Base-by-base conservation (phyloP, 2,113 vertebrate species). In the Leuciscus idus region DNA sequence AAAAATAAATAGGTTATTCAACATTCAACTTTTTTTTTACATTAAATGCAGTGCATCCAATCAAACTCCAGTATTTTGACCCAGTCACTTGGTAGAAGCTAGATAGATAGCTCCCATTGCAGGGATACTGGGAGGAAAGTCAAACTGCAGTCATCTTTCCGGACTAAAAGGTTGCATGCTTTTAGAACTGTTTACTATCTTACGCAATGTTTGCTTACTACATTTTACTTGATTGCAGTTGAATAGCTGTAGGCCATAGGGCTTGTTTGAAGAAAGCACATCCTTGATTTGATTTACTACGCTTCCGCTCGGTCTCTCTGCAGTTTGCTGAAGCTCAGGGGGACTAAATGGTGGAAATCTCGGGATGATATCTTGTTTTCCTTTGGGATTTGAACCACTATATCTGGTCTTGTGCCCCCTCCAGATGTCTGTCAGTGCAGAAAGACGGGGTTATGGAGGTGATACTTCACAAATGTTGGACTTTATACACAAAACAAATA, bases 331-430 rank as follows among this genome's bases (percentile, higher is more conserved):
- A 72, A 57, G 79, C 55, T 78, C 19, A 30, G 15, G 50, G 23
- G 43, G 70, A 28, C 15, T 23, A 28, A 28, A 33, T 19, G 85
- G 50, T 73, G n/a, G 55, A 61, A 62, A 30, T 50, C 46, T 84
- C 59, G 68, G n/a, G 81, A 87, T 46, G 39, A 68, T 85, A 70
- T 64, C 75, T 52, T 43, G 46, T 90, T 86, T 88, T 68, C 84
- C 70, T 88, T 81, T 64, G 57, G 57, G 76, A 86, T 85, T 82
- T 4, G 15, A 36, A 64, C 36, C 15, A 15, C 46, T 81, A 80
- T 88, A 73, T 89, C 64, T 85, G 17, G 21, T 36, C 36, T 78
- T 87, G 21, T 46, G 68, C 55, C 73, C 74, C 12, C 52, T 50
- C 26, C 81, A 83, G 52, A 77, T 72, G 59, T 84, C 70, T 50